Percentiles rank a stretch among this genome's conserved stretches.
Conservation (phyloP, 1,140 invertebrate genomes). For the Chironomus tepperi region DNA sequence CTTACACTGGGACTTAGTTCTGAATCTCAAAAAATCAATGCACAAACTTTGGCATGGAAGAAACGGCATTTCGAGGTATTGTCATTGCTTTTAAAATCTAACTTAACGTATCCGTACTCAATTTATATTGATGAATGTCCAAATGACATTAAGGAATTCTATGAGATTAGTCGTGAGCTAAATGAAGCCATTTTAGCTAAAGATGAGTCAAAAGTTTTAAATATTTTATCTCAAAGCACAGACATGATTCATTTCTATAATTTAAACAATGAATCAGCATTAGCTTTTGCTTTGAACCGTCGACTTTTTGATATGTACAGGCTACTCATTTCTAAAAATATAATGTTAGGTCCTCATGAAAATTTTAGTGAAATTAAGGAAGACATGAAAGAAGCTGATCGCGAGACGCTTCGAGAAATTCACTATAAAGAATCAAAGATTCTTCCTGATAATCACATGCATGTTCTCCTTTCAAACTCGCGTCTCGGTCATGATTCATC, state of each 20-base stretch:
- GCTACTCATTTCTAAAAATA: not conserved
- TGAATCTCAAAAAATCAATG: too few species aligned
- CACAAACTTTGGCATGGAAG: too few species aligned
- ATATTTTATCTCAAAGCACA: not conserved
- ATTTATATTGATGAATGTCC: too few species aligned
- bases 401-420: not conserved
- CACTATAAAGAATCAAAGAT: not conserved
- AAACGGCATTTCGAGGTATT: too few species aligned
- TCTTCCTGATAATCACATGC: not conserved
- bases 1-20: too few species aligned
- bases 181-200: not conserved
- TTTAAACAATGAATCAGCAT: not conserved
- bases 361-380: not conserved
- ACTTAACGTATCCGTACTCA: too few species aligned
- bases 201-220: not conserved
- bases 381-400: not conserved
- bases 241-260: not conserved
- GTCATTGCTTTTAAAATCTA: too few species aligned
- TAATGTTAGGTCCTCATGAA: not conserved
- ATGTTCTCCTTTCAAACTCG: not conserved
- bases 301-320: not conserved
- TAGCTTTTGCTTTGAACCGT: not conserved
- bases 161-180: not conserved
- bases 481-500: not conserved
- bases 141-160: too few species aligned